Evolutionary conservation across 2,888 invertebrate genomes (phyloP), one percentile per base, ranked within the genome.

Genomic region (Agrotis segetum): DNA sequence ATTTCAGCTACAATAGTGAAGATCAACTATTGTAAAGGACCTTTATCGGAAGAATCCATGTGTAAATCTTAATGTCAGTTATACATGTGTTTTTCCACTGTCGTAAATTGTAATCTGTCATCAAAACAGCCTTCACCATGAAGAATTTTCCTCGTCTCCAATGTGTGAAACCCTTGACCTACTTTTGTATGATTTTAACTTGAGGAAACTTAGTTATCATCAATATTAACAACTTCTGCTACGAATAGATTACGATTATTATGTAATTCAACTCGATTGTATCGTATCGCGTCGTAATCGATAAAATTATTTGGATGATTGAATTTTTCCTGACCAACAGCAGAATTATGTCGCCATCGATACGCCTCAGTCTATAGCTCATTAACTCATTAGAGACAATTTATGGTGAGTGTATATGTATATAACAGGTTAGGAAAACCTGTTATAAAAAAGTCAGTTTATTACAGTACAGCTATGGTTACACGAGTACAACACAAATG

Each of bases 101-200:
- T 11, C 56, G 47, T 77, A 59, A 56, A 68, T 53, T 40, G 65
- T 71, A 70, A 53, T 44, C 46, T 66, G 67, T 29, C 63, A 67
- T 74, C 67, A 64, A 53, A 52, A 61, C 34, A 75, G 61, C 56
- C 67, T 63, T 69, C 52, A 29, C 16, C 55, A 62, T 64, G 67
- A 68, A 59, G 55, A 72, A 64, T 81, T 81, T 83, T 77, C 84
- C 81, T 82, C 68, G 40, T 77, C 66, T 64, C 21, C 67, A 21
- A 62, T 68, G 69, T 71, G 71, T 77, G 68, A 59, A 73, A 68
- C 61, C 84, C 84, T 83, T 83, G 78, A 74, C 84, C 74, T 74
- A 79, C 61, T 70, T 79, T 71, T 34, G 21, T 53, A 40, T 66
- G 29, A 64, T 67, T 63, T 66, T 83, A 66, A 70, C 53, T 65